Evolutionary conservation across 2,113 vertebrate species (phyloP).

Genomic region (Anarrhichthys ocellatus): DNA sequence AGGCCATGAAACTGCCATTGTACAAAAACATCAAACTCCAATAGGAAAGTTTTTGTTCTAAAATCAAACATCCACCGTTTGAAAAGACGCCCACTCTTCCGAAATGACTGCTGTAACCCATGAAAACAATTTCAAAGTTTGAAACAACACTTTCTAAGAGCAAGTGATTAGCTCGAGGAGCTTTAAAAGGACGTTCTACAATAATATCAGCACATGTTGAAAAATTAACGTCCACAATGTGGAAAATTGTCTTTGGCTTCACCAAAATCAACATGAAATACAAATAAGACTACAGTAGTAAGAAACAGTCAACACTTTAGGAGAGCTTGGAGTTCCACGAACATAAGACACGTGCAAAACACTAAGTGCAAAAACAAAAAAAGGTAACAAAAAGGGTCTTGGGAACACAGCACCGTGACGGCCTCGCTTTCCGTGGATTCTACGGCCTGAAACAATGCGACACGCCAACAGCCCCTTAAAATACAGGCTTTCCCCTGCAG

Average conservation of each 20-base stretch:
- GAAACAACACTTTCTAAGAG: background rate
- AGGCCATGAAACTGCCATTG: conserved; percentile 34
- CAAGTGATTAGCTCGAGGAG: background rate
- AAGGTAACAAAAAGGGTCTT: too few relatives aligned
- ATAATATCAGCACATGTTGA: background rate
- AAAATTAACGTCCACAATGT: too few relatives aligned
- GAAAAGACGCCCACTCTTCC: conserved; percentile 36
- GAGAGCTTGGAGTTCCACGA: too few relatives aligned
- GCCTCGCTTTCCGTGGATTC: too few relatives aligned
- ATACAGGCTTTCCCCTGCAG: too few relatives aligned
- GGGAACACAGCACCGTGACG: too few relatives aligned
- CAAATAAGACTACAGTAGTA: background rate
- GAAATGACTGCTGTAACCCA: conserved; percentile 15
- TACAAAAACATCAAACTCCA: conserved; percentile 54
- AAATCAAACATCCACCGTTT: conserved; percentile 37
- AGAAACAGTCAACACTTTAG: too few relatives aligned
- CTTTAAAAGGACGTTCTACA: background rate
- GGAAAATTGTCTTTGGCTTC: background rate
- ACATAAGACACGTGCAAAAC: too few relatives aligned
- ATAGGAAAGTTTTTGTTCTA: conserved; percentile 59
- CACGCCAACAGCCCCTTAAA: too few relatives aligned
- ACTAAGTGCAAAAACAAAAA: too few relatives aligned
- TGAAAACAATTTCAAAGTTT: background rate
- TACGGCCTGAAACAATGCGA: too few relatives aligned
- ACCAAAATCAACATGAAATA: background rate